Conservation (phyloP, 2,113 vertebrate genomes). For the Tinamus guttatus region DNA sequence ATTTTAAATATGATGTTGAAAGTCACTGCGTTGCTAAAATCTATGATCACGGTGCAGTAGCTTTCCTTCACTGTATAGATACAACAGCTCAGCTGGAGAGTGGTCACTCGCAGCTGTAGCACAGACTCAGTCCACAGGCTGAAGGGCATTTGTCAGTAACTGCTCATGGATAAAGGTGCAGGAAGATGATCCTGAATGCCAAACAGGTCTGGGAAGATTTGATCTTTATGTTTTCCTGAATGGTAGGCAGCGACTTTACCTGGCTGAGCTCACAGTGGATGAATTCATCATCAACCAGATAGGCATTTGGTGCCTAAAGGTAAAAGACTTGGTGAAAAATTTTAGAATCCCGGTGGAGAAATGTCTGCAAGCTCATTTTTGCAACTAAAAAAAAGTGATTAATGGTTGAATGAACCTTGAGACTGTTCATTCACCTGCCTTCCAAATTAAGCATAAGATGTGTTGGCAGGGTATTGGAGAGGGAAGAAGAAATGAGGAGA, state of each 20-base stretch:
- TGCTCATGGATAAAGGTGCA: not conserved
- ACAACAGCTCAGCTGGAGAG: not conserved
- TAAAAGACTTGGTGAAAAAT: not conserved
- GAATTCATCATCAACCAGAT: not conserved
- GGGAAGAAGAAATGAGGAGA: not conserved
- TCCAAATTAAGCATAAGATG: not conserved
- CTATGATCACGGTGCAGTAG: not conserved
- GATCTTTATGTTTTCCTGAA: not conserved
- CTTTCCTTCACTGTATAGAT: not conserved
- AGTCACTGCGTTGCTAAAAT: not conserved
- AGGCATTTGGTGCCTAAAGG: not conserved
- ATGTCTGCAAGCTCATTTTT: not conserved
- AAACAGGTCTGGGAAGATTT: not conserved
- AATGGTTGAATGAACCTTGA: not conserved
- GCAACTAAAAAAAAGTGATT: not conserved
- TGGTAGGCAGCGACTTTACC: not conserved
- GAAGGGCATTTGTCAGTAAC: not conserved
- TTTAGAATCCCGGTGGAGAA: not conserved
- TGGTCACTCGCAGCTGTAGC: rapidly evolving
- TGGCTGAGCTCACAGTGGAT: not conserved
- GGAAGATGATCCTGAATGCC: not conserved
- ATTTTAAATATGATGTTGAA: too few relatives aligned
- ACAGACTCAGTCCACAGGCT: rapidly evolving
- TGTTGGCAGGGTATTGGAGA: not conserved
- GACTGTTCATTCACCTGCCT: not conserved